phyloP scores from a whole-genome alignment of 2,797 vertebrate genomes.

The Orestias chungarensis region DNA sequence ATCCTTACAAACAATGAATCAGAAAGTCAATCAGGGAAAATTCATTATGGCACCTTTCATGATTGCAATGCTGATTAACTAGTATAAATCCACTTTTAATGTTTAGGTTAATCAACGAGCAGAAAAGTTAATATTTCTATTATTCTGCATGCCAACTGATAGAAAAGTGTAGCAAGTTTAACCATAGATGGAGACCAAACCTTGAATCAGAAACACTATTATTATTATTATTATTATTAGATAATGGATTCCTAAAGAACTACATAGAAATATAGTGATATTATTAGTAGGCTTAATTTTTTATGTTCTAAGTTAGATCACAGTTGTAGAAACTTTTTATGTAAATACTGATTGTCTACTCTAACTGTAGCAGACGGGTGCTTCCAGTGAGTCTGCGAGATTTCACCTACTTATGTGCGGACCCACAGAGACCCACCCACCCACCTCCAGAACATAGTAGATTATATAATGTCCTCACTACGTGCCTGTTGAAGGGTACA shows the following conservation, averaged over 20 bases:
- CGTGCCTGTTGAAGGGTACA: constrained; percentile 66
- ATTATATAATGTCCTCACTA: constrained; percentile 71
- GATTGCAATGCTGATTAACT: too few relatives aligned
- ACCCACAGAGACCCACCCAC: constrained; percentile 42
- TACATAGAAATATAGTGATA: too few relatives aligned
- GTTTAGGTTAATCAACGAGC: background rate
- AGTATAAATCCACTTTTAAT: too few relatives aligned
- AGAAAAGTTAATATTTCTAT: background rate
- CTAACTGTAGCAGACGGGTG: background rate
- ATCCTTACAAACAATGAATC: too few relatives aligned
- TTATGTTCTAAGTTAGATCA: background rate
- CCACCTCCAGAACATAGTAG: constrained; percentile 34
- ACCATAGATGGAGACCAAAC: background rate
- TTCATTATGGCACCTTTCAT: too few relatives aligned
- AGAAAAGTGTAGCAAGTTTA: background rate
- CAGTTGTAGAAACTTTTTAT: background rate
- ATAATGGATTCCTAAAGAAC: too few relatives aligned
- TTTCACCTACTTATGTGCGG: constrained; percentile 8
- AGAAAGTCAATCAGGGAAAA: too few relatives aligned
- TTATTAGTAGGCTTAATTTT: background rate
- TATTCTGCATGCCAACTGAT: background rate
- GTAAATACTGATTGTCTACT: background rate
- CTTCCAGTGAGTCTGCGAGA: background rate
- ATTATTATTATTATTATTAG: too few relatives aligned
- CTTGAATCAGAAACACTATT: too few relatives aligned